These are phyloP conservation scores for Uria lomvia DNA, from an alignment of 2,113 vertebrate species.

Conservation along the genomic window DNA sequence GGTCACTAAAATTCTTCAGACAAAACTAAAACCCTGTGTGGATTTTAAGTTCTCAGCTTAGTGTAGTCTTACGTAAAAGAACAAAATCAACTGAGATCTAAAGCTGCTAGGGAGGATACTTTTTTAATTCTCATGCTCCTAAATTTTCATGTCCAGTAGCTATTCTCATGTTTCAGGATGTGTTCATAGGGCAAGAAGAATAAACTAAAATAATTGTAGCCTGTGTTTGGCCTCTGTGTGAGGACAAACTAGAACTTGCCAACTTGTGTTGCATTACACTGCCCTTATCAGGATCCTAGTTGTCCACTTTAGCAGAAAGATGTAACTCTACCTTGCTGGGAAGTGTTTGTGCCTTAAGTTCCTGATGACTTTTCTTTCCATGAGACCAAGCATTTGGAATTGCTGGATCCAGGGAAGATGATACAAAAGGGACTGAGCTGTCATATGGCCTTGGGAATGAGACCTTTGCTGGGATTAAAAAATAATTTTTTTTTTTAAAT, in stretches of 20 bases:
- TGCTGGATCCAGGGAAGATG: background rate
- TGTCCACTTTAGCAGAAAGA: background rate
- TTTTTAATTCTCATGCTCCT: background rate
- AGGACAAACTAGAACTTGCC: background rate
- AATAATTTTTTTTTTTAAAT: background rate
- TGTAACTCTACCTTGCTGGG: constrained; percentile 1
- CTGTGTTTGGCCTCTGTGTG: background rate
- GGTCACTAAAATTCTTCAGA: background rate
- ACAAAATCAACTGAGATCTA: background rate
- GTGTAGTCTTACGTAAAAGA: background rate
- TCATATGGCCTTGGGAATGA: background rate
- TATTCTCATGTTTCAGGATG: background rate
- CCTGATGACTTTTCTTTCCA: background rate
- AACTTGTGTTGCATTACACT: background rate
- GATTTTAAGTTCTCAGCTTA: background rate
- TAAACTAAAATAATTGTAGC: background rate
- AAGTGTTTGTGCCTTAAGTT: background rate
- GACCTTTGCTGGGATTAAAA: background rate
- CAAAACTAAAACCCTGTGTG: background rate
- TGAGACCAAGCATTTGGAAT: background rate
- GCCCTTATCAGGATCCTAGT: background rate
- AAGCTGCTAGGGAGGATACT: background rate
- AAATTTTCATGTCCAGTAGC: background rate
- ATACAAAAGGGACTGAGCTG: background rate
- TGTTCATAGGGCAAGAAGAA: background rate